These are phyloP conservation scores for Leuctra nigra DNA, from an alignment of 2,888 invertebrate genomes.

Conservation along the genomic window DNA sequence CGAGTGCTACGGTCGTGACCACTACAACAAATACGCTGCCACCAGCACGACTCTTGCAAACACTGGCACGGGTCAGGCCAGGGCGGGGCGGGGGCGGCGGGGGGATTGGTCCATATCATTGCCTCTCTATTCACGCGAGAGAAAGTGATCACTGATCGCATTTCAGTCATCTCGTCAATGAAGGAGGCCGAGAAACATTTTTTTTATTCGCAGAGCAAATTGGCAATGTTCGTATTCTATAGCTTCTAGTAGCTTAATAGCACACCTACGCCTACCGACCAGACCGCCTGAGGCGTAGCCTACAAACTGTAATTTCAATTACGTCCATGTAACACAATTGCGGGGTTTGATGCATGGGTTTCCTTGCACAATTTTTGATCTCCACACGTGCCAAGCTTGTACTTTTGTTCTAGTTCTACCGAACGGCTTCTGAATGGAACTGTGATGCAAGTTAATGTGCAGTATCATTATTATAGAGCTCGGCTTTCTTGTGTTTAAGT, in stretches of 20 bases:
- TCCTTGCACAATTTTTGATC: neutral
- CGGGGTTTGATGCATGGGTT: slow-evolving; percentile 2
- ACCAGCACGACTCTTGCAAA: neutral
- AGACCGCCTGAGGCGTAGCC: neutral
- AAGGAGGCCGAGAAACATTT: neutral
- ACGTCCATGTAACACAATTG: slow-evolving; percentile 6
- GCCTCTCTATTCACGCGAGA: slow-evolving; percentile 3
- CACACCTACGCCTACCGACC: slow-evolving; percentile 14
- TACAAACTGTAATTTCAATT: slow-evolving; percentile 10
- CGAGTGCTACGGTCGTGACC: slow-evolving; percentile 4
- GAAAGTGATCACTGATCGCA: slow-evolving; percentile 10
- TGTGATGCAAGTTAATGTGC: slow-evolving; percentile 2
- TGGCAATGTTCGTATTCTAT: neutral
- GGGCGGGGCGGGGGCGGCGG: neutral
- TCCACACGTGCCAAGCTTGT: slow-evolving; percentile 7
- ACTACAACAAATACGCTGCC: slow-evolving; percentile 8
- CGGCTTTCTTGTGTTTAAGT: no score
- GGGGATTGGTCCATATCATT: slow-evolving; percentile 14
- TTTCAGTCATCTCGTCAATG: neutral
- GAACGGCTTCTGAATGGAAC: slow-evolving; percentile 2
- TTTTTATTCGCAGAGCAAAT: slow-evolving; percentile 7
- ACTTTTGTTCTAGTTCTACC: slow-evolving; percentile 1
- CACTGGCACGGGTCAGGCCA: neutral
- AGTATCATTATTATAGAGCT: slow-evolving; percentile 3
- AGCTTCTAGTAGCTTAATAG: slow-evolving; percentile 17